Conservation (phyloP, 2,888 invertebrate genomes). For the Cantharis nigra region DNA sequence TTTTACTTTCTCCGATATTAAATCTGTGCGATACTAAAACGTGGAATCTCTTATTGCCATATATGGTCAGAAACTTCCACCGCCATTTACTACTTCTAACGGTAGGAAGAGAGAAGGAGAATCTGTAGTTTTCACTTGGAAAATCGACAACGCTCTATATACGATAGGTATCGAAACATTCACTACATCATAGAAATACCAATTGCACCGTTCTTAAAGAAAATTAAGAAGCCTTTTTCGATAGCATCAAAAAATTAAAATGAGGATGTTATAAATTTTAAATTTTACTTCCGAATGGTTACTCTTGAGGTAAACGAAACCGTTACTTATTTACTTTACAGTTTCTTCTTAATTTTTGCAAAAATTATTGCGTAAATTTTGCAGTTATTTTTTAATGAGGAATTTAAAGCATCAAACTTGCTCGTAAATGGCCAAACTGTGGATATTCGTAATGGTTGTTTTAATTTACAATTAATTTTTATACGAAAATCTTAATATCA, state of each 20-base stretch:
- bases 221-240: neutral
- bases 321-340: neutral
- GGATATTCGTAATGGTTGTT: neutral
- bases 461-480: neutral
- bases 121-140: conserved; percentile 8
- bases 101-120: conserved; percentile 3
- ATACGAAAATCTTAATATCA: neutral
- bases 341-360: neutral
- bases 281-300: neutral
- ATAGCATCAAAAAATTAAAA: neutral
- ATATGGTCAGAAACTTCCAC: conserved; percentile 11
- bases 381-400: neutral
- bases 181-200: neutral
- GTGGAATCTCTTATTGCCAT: conserved; percentile 14
- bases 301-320: neutral
- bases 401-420: neutral
- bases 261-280: neutral
- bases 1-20: neutral
- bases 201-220: neutral
- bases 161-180: neutral
- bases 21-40: conserved; percentile 3
- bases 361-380: neutral
- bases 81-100: neutral
- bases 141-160: conserved; percentile 10
- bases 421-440: neutral